Evolutionary conservation across 2,888 invertebrate species (phyloP), one percentile per base, ranked within the genome.

Genomic region (Drosophila lutescens): DNA sequence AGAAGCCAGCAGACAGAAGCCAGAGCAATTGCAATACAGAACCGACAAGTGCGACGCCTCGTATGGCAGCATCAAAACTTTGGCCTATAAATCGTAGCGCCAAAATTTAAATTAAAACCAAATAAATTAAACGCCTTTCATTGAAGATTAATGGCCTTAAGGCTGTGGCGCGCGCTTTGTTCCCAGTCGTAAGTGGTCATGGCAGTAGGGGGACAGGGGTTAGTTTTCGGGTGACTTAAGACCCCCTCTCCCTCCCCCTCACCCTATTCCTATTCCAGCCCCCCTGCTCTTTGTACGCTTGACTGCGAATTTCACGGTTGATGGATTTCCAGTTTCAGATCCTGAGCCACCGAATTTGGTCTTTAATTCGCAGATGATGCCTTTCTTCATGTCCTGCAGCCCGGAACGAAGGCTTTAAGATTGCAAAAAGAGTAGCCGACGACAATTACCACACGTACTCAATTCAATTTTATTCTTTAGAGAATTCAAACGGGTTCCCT

Each of bases 61-160:
- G 85, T 68, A 75, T 79, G 81, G 77, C 74, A 67, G 68, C 83
- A 70, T 71, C 83, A 83, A 83, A 88, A 88, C 80, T 84, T 87
- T 78, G 76, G 82, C 82, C 85, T 87, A 87, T 86, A 85, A 88
- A 88, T 80, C 87, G 85, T 77, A 67, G 86, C 77, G 80, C 74
- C 82, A 79, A 88, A 88, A 86, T 86, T 86, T 79, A 88, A 88
- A 86, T 88, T 88, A 81, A 88, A 86, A 87, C 78, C 85, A 85
- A 88, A 86, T 86, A 88, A 88, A 86, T 86, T 88, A 87, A 88
- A 88, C 89, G 89, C 87, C 87, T 88, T 87, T 85, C 88, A 78
- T 88, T 85, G 82, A 87, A 89, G 86, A 86, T 86, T 86, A 89
- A 86, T 86, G 86, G 86, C 83, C 83, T 87, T 68, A 77, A 89